Evolutionary conservation across 2,888 invertebrate species (phyloP).

Genomic region (Neelides folsomi): DNA sequence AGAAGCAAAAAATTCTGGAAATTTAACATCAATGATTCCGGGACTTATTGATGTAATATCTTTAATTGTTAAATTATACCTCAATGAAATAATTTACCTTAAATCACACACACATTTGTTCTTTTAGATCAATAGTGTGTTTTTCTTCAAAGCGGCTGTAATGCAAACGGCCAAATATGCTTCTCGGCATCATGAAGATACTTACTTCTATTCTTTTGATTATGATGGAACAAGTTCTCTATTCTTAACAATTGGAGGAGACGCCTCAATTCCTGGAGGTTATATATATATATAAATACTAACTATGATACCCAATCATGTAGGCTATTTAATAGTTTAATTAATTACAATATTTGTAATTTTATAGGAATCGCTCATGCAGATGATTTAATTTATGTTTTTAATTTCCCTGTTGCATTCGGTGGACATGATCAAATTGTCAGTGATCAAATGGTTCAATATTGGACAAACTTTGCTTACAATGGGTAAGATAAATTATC

Average conservation of each 20-base stretch:
- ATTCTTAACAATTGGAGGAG: constrained; percentile 33
- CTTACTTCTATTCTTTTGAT: constrained; percentile 44
- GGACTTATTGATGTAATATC: constrained; percentile 42
- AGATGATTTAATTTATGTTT: constrained; percentile 49
- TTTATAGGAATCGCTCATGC: constrained; percentile 45
- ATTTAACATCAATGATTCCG: constrained; percentile 40
- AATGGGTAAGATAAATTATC: no score
- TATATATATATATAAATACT: no score
- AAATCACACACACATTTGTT: not conserved
- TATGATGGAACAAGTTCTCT: constrained; percentile 38
- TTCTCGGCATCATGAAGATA: constrained; percentile 34
- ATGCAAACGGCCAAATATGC: constrained; percentile 37
- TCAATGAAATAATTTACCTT: not conserved
- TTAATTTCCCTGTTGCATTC: constrained; percentile 35
- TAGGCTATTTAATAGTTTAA: not conserved
- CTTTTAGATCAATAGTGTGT: constrained; percentile 40
- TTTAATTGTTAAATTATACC: not conserved
- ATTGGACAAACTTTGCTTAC: constrained; percentile 37
- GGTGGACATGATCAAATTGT: constrained; percentile 36
- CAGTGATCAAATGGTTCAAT: constrained; percentile 41
- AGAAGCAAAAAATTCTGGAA: constrained; percentile 36
- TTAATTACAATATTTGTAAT: not conserved
- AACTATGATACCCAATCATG: no score
- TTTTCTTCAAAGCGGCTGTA: constrained; percentile 41
- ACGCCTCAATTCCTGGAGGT: constrained; percentile 1